Base-by-base conservation (phyloP, 2,113 vertebrate genomes). In the Argyrosomus japonicus region DNA sequence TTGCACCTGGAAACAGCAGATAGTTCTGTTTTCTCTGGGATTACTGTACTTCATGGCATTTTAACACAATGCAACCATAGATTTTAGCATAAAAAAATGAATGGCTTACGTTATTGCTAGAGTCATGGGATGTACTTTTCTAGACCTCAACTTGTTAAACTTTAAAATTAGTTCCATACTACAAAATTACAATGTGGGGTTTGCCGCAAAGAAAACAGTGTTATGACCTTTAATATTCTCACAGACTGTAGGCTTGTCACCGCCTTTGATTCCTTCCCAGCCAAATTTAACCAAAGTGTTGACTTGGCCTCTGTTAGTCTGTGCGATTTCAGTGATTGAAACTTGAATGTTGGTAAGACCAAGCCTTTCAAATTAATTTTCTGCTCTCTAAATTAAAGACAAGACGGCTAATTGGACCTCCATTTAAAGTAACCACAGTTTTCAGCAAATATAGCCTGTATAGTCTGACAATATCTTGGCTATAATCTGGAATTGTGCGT, bases 11-110 rank as follows among this genome's bases (percentile, higher is more conserved):
- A 76, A 83, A 67, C 68, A 83, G 69, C 68, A 75, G 64, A 48
- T 48, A 45, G 51, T 81, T 89, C 54, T 79, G 65, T 71, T 87
- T 77, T 79, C 57, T 77, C 19, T 76, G 29, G 53, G 48, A 75
- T 62, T 21, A 11, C 65, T 83, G 10, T 43, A 63, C 58, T 76
- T 27, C 3, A 19, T 68, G 6, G 2, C 11, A 51, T 60, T 61
- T 62, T n/a, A 50, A 19, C 56, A 5, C 10, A 40, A 45, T 7
- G 9, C n/a, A 58, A 23, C 1, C 8, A 25, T 7, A 62, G 11
- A 68, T 25, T 56, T 67, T 65, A 65, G 47, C 12, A 18, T 18
- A 6, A 8, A 27, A 27, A 56, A 57, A 40, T 43, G 6, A 56
- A n/a, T 43, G 48, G 48, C 21, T 43, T 15, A 6, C 5, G 17